These are phyloP conservation scores for Bombus waltoni DNA, from an alignment of 1,140 invertebrate species.

Conservation along the genomic window DNA sequence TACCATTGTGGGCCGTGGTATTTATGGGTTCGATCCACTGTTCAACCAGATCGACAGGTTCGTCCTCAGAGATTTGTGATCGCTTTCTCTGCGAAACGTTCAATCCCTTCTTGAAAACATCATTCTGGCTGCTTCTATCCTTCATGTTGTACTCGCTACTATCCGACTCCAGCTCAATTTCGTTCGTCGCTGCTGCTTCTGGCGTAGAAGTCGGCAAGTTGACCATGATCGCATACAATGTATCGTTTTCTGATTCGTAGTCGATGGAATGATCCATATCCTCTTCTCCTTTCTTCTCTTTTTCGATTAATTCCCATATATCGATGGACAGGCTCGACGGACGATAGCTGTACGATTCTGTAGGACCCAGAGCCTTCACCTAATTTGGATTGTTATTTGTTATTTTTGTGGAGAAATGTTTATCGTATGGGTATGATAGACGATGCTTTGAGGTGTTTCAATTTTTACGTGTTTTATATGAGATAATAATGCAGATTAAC, in stretches of 20 bases:
- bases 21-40: constrained; percentile 14
- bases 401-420: background rate
- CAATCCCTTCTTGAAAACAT: background rate
- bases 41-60: constrained; percentile 51
- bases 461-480: background rate
- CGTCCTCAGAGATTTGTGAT: constrained; percentile 18
- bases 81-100: constrained; percentile 16
- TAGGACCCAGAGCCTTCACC: constrained; percentile 66
- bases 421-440: too few relatives aligned
- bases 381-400: constrained; percentile 17
- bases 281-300: constrained; percentile 57
- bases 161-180: constrained; percentile 53
- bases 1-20: constrained; percentile 35
- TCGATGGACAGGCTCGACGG: constrained; percentile 71
- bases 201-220: constrained; percentile 38
- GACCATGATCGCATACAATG: constrained; percentile 48
- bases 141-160: constrained; percentile 52
- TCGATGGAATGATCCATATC: constrained; percentile 69
- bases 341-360: constrained; percentile 66
- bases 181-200: constrained; percentile 8
- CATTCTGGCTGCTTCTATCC: constrained; percentile 39
- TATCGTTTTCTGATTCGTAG: constrained; percentile 57
- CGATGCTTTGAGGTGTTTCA: too few relatives aligned
- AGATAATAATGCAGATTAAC: background rate
- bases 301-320: constrained; percentile 72